Base-by-base conservation (phyloP, 2,888 invertebrate species). In the Monochamus alternatus region DNA sequence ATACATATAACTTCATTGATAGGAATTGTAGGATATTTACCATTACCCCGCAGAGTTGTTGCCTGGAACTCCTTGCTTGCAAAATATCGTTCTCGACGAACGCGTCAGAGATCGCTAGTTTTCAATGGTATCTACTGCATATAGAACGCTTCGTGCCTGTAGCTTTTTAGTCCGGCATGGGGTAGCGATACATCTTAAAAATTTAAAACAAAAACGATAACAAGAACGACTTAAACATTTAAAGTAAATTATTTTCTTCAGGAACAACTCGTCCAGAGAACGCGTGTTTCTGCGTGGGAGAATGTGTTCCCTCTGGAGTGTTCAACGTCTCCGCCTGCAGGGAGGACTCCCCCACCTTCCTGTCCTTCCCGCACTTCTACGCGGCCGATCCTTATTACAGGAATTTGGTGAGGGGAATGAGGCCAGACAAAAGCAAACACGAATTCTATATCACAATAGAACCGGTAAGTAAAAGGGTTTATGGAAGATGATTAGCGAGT, bases 281-380 rank as follows among this genome's bases (percentile, higher is more conserved):
- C 86, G 87, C 90, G 10, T 96, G 96, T 82, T 95, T 92, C 88
- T 95, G 95, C 86, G 94, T 94, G 0, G 95, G 94, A 0, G 91
- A 93, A 78, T 95, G 95, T 86, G 89, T 90, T 2, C 95, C 95
- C 74, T 90, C 92, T 1, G 96, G 96, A 0, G 91, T 94, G 30
- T 91, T 95, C 89, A 95, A 95, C 87, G 92, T 95, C 22, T 94
- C 94, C 0, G 89, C 93, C 0, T 95, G 95, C 80, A 92, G 95
- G 62, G 93, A 91, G 84, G 94, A 94, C 14, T 94, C 96, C 0
- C 97, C 97, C 0, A 93, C 94, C 0, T 95, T 95, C 85, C 91
- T 95, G 82, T 95, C 96, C 0, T 92, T 95, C 83, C 96, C 97
- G 0, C 96, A 97, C 88, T 96, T 95, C 88, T 91, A 93, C 85